Percentiles rank a stretch among this genome's conserved stretches.
These are phyloP conservation scores for Chiloscyllium punctatum DNA, from an alignment of 2,797 vertebrate genomes.

Conservation along the genomic window DNA sequence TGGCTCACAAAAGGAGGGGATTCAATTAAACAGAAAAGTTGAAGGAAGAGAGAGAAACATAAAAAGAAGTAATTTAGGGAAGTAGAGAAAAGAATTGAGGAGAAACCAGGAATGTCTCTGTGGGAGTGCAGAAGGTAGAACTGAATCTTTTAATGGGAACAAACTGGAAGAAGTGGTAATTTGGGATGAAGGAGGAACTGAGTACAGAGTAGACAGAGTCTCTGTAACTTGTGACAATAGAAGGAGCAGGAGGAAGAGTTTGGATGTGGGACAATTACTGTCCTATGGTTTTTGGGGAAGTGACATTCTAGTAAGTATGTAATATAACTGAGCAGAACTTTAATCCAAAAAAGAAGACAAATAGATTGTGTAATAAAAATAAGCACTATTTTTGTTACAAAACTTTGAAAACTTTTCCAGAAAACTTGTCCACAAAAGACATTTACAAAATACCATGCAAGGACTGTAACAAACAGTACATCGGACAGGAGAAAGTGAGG, in stretches of 20 bases:
- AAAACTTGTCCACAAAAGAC: not conserved
- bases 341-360: no score
- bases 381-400: not conserved
- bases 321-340: not conserved
- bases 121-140: not conserved
- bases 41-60: not conserved
- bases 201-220: not conserved
- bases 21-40: not conserved
- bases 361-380: not conserved
- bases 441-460: no score
- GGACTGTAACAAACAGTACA: no score
- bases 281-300: not conserved
- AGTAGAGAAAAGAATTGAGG: not conserved
- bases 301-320: not conserved
- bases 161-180: not conserved
- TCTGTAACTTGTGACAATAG: not conserved
- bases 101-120: not conserved
- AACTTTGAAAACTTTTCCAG: not conserved
- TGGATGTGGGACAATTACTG: not conserved
- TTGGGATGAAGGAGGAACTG: not conserved
- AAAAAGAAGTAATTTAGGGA: not conserved
- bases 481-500: no score
- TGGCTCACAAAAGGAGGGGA: not conserved
- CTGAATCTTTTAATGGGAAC: not conserved
- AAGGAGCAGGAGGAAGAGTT: not conserved